Evolutionary conservation across 2,113 vertebrate species (phyloP).

Genomic region (Gymnorhina tibicen): DNA sequence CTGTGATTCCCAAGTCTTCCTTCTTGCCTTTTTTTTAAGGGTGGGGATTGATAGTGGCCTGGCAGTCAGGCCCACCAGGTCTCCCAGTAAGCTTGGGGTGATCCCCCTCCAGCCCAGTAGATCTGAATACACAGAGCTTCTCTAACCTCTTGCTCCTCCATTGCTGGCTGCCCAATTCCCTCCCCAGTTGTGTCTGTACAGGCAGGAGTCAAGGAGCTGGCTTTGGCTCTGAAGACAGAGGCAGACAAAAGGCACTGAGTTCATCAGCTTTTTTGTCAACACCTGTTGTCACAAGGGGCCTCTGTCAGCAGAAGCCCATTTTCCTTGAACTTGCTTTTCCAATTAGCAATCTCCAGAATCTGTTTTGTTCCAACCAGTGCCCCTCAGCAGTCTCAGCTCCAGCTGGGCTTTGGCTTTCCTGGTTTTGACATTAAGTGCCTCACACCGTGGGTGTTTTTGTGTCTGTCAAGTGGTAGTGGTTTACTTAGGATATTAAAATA

Average conservation of each 20-base stretch:
- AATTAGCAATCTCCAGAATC: neutral
- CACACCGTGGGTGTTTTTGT: neutral
- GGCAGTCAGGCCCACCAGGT: neutral
- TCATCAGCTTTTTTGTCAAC: neutral
- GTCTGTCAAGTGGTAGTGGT: neutral
- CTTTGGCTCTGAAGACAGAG: neutral
- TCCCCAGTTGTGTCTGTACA: fast-evolving
- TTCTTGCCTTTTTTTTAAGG: neutral
- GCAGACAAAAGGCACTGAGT: neutral
- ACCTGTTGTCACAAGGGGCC: neutral
- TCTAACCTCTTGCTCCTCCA: neutral
- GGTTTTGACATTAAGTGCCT: neutral
- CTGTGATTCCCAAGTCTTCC: neutral
- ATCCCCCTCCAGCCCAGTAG: neutral
- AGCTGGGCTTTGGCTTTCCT: neutral
- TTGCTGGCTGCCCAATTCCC: neutral
- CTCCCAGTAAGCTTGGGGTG: neutral
- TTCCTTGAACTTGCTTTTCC: neutral
- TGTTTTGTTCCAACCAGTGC: neutral
- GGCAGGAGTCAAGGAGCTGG: neutral
- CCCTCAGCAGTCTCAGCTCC: neutral
- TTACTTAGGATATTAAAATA: neutral
- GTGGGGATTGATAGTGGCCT: neutral
- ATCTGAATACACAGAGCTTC: neutral
- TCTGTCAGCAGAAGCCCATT: neutral